phyloP scores from a whole-genome alignment of 1,140 invertebrate species.

The Adoxophyes honmai region DNA sequence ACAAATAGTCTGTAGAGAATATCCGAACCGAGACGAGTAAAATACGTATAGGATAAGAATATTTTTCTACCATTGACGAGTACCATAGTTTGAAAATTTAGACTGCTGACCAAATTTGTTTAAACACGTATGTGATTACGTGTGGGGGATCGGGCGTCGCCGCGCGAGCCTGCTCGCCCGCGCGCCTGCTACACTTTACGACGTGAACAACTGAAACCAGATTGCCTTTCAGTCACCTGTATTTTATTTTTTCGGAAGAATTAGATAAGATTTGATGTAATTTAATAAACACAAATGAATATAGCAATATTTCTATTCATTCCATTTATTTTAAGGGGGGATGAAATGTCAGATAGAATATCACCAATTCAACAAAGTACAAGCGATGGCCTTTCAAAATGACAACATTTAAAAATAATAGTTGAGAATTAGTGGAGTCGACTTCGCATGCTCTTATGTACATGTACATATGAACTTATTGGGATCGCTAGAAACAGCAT shows the following conservation, averaged over 20 bases:
- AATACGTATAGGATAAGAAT: slow-evolving; percentile 52
- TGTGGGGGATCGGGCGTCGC: too few relatives aligned
- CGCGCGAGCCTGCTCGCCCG: too few relatives aligned
- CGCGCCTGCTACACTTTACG: background rate
- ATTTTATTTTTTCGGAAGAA: slow-evolving; percentile 7
- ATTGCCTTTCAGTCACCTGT: background rate
- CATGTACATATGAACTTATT: slow-evolving; percentile 46
- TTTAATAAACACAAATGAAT: slow-evolving; percentile 14
- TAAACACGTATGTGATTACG: background rate
- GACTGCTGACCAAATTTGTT: slow-evolving; percentile 50
- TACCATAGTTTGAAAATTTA: slow-evolving; percentile 52
- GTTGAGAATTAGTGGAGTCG: slow-evolving; percentile 32
- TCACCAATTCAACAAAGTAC: slow-evolving; percentile 60
- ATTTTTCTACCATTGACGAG: slow-evolving; percentile 67
- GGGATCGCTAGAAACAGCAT: slow-evolving; percentile 54
- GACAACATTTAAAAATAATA: slow-evolving; percentile 33
- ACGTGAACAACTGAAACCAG: slow-evolving; percentile 5
- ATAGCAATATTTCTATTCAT: slow-evolving; percentile 56
- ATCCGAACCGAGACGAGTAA: slow-evolving; percentile 53
- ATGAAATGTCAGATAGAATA: slow-evolving; percentile 27
- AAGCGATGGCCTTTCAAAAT: slow-evolving; percentile 63
- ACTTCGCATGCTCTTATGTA: slow-evolving; percentile 39
- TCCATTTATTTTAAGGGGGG: slow-evolving; percentile 50
- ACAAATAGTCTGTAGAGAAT: slow-evolving; percentile 66
- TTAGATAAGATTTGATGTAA: slow-evolving; percentile 12